Percentiles rank a stretch among this genome's conserved stretches.
Evolutionary conservation across 2,113 vertebrate species (phyloP).

Genomic region (Elanus axillaris): DNA sequence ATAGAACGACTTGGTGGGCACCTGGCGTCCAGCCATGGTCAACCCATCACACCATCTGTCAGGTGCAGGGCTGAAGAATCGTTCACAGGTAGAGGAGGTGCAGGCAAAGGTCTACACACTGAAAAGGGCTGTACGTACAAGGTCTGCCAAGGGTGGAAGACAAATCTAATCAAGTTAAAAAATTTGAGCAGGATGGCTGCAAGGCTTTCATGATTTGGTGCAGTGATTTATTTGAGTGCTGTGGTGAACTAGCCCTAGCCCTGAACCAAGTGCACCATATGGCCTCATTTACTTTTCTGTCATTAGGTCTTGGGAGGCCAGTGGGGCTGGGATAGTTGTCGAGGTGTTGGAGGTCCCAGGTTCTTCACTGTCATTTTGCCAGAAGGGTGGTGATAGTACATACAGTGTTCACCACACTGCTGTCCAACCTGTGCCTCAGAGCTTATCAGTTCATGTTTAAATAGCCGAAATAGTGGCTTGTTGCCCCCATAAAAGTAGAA

Average conservation of each 20-base stretch:
- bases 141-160: not conserved
- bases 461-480: not conserved
- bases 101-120: not conserved
- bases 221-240: not conserved
- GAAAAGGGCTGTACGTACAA: not conserved
- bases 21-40: too few species aligned
- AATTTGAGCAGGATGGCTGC: not conserved
- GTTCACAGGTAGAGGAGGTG: not conserved
- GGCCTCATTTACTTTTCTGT: not conserved
- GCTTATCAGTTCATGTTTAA: not conserved
- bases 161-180: not conserved
- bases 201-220: not conserved
- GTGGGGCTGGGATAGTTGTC: not conserved
- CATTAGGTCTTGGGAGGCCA: not conserved
- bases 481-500: not conserved
- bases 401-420: not conserved
- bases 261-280: not conserved
- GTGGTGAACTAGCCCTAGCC: not conserved
- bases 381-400: not conserved
- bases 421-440: not conserved
- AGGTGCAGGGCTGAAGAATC: accelerated
- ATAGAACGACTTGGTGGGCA: too few species aligned
- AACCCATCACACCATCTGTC: too few species aligned
- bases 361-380: not conserved
- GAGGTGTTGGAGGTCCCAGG: not conserved